Conservation (phyloP, 2,113 vertebrate genomes). For the Myotis davidii region DNA sequence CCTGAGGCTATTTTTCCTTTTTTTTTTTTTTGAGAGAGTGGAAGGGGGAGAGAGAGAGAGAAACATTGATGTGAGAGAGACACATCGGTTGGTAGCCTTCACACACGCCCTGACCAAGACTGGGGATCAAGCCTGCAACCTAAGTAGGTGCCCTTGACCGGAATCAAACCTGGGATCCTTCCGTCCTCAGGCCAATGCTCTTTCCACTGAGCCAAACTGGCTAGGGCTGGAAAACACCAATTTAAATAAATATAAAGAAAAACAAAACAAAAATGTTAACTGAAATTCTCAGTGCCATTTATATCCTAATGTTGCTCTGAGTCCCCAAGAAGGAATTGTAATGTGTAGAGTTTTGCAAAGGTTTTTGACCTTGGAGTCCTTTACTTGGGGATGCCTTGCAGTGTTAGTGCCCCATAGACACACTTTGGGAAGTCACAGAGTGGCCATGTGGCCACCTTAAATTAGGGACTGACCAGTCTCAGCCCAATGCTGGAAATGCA, state of each 20-base stretch:
- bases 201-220: too few species aligned
- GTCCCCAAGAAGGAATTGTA: not conserved
- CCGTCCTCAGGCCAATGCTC: too few species aligned
- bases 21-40: too few species aligned
- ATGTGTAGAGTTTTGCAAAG: not conserved
- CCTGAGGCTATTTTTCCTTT: too few species aligned
- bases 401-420: not conserved
- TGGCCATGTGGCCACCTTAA: not conserved
- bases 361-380: not conserved
- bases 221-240: not conserved
- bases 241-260: not conserved
- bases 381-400: not conserved
- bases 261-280: not conserved
- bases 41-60: too few species aligned
- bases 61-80: too few species aligned
- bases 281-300: not conserved
- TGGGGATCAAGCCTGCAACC: too few species aligned
- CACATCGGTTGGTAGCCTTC: too few species aligned
- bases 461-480: not conserved
- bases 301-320: not conserved
- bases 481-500: not conserved
- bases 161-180: too few species aligned
- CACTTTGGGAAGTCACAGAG: not conserved
- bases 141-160: too few species aligned
- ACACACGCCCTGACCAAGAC: too few species aligned